These are phyloP conservation scores for Diorhabda elongata DNA, from an alignment of 1,140 invertebrate species.

Conservation along the genomic window DNA sequence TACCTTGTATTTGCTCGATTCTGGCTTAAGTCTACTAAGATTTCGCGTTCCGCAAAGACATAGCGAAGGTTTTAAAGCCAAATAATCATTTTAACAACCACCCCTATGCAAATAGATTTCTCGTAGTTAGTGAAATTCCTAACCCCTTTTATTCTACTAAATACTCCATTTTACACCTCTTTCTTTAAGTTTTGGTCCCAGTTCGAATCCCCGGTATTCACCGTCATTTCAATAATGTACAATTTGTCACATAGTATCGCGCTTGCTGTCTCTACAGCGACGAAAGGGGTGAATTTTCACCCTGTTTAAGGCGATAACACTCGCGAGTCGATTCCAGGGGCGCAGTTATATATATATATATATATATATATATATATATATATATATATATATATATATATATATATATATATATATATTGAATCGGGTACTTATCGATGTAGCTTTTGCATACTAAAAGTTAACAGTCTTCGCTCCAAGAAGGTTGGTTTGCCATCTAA, in stretches of 20 bases:
- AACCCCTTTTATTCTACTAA: conserved; percentile 35
- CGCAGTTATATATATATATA: conserved; percentile 8
- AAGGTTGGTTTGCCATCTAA: too few relatives aligned
- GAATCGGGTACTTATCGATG: too few relatives aligned
- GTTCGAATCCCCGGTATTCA: conserved; percentile 26
- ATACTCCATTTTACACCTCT: conserved; percentile 37
- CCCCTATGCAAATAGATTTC: conserved; percentile 28
- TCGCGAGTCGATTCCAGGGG: conserved; percentile 12
- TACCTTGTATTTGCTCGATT: too few relatives aligned
- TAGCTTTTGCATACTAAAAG: neutral
- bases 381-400: too few relatives aligned
- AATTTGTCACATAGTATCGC: conserved; percentile 46
- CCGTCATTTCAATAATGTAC: conserved; percentile 43
- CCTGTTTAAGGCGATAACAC: conserved; percentile 28
- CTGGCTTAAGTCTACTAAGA: too few relatives aligned
- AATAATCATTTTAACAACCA: conserved; percentile 25
- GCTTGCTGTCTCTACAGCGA: conserved; percentile 25
- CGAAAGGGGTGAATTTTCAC: conserved; percentile 23
- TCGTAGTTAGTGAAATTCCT: conserved; percentile 29
- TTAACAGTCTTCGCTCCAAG: too few relatives aligned
- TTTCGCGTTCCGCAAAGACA: neutral
- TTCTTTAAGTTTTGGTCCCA: conserved; percentile 28
- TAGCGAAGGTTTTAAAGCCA: conserved; percentile 6
- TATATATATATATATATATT: too few relatives aligned
- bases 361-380: neutral